Conservation (phyloP, 2,888 invertebrate species). For the Eristalinus sepulchralis region DNA sequence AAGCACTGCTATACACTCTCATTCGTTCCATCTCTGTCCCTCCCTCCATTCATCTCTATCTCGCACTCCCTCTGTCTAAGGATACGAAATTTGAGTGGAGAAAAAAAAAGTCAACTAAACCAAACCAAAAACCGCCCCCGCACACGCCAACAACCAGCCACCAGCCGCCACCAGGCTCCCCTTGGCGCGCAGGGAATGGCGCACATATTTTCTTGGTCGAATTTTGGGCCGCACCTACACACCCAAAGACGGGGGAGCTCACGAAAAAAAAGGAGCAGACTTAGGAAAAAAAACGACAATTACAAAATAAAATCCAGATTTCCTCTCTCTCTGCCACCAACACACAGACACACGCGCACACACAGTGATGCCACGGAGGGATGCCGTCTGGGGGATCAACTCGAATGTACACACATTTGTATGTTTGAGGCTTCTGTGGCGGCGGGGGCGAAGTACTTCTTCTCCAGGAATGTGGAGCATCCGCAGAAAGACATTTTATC, state of each 20-base stretch:
- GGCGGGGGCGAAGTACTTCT: slow-evolving; percentile 31
- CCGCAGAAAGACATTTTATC: slow-evolving; percentile 46
- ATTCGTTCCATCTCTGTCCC: background rate
- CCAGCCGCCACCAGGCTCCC: background rate
- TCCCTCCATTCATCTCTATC: background rate
- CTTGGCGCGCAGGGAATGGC: slow-evolving; percentile 19
- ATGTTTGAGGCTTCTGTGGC: slow-evolving; percentile 46
- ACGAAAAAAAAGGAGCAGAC: slow-evolving; percentile 26
- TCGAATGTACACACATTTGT: slow-evolving; percentile 51
- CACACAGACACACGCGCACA: slow-evolving; percentile 15
- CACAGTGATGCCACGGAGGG: background rate
- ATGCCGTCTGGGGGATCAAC: slow-evolving; percentile 23
- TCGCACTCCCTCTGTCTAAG: background rate
- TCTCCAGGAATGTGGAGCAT: slow-evolving; percentile 67
- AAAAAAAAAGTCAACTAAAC: slow-evolving; percentile 34
- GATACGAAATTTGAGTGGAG: slow-evolving; percentile 5
- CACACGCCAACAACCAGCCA: background rate
- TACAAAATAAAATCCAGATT: slow-evolving; percentile 66
- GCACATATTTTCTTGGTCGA: slow-evolving; percentile 66
- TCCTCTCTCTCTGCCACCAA: slow-evolving; percentile 32
- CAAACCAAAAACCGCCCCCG: slow-evolving; percentile 49
- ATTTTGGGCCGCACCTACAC: slow-evolving; percentile 69
- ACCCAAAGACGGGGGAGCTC: background rate
- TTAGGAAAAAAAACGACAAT: slow-evolving; percentile 32
- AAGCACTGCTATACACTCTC: background rate